phyloP scores from a whole-genome alignment of 2,888 invertebrate genomes.

The Chrysodeixis includens region DNA sequence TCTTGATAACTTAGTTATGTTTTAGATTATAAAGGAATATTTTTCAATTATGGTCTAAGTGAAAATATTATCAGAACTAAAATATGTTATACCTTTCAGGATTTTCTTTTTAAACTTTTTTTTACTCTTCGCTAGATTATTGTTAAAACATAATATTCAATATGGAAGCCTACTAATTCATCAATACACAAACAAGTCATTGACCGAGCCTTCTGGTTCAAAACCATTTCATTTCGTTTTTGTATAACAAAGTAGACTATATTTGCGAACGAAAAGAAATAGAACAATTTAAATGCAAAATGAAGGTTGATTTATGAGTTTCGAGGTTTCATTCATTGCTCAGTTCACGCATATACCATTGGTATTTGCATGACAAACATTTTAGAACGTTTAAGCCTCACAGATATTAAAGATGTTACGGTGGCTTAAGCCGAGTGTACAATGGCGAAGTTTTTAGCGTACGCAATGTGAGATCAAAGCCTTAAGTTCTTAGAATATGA shows the following conservation, averaged over 20 bases:
- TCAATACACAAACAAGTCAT: not conserved
- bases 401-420: constrained; percentile 60
- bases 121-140: no score
- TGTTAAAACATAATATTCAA: no score
- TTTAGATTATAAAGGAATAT: no score
- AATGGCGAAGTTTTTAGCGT: constrained; percentile 40
- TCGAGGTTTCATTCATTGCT: constrained; percentile 52
- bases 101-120: no score
- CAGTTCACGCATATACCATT: constrained; percentile 62
- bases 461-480: constrained; percentile 31
- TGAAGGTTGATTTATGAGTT: constrained; percentile 62
- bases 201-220: constrained; percentile 10
- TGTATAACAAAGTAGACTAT: constrained; percentile 28
- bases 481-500: constrained; percentile 28
- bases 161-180: no score
- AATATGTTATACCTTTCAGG: no score
- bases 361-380: constrained; percentile 74
- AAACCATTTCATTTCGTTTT: constrained; percentile 33
- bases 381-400: constrained; percentile 53
- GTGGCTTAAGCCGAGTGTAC: constrained; percentile 39
- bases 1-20: no score
- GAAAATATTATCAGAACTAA: no score
- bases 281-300: constrained; percentile 58
- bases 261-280: constrained; percentile 48
- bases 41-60: no score